Percentiles rank a stretch among this genome's conserved stretches.
Evolutionary conservation across 92 coral and sea anemone species (phyloP).

Genomic region (Anthopleura xanthogrammica): DNA sequence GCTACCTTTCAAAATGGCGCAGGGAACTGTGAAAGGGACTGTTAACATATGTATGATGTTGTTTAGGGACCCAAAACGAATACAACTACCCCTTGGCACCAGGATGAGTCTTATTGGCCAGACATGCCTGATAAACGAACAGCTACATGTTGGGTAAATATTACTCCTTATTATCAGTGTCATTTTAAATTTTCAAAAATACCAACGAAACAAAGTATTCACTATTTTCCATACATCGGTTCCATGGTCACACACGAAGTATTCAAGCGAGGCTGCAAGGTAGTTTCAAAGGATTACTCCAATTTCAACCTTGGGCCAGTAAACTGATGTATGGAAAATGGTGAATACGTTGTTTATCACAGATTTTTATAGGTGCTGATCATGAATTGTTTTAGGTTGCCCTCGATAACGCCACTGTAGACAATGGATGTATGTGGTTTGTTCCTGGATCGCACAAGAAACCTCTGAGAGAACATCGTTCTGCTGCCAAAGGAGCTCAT

Average conservation of each 20-base stretch:
- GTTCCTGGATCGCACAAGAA: constrained; percentile 61
- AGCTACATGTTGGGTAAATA: constrained; percentile 59
- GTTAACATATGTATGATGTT: not conserved
- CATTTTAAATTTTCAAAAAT: no score
- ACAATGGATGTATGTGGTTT: constrained; percentile 71
- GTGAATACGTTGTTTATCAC: no score
- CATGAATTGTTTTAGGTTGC: constrained; percentile 39
- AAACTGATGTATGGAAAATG: no score
- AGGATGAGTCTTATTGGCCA: constrained; percentile 70
- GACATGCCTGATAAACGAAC: constrained; percentile 71
- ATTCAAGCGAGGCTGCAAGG: no score
- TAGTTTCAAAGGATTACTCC: no score
- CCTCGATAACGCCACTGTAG: constrained; percentile 45
- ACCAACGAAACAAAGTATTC: no score
- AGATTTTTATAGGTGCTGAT: not conserved
- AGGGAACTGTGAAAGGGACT: no score
- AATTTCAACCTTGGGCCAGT: no score
- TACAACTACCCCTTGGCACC: constrained; percentile 64
- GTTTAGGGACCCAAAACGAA: constrained; percentile 51
- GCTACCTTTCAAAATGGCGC: no score
- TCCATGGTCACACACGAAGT: no score
- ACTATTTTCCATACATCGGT: no score
- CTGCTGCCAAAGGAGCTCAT: constrained; percentile 48
- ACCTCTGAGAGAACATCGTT: constrained; percentile 47
- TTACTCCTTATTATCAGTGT: no score